These are phyloP conservation scores for Clostera curtula DNA, from an alignment of 2,888 invertebrate species.

Conservation along the genomic window DNA sequence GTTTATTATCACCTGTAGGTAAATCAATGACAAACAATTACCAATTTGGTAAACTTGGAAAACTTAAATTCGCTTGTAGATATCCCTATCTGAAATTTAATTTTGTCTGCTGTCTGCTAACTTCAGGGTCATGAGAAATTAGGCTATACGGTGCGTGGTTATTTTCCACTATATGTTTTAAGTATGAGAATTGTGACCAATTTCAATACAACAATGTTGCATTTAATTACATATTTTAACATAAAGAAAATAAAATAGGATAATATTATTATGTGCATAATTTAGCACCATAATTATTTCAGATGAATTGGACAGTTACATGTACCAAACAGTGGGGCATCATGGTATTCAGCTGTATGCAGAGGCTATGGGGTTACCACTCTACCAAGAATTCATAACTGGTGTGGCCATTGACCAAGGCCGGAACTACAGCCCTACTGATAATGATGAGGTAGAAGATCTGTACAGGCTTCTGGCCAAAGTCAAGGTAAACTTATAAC, in stretches of 20 bases:
- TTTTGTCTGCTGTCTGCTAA: too few species aligned
- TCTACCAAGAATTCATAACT: constrained; percentile 88
- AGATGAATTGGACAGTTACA: constrained; percentile 97
- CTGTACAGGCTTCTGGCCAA: constrained; percentile 86
- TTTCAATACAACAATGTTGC: too few species aligned
- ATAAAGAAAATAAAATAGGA: background rate
- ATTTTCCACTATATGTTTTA: too few species aligned
- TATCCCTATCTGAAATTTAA: too few species aligned
- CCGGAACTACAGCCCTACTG: constrained; percentile 85
- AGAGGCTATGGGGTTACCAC: constrained; percentile 93
- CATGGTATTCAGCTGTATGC: constrained; percentile 94
- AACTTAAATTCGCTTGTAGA: too few species aligned
- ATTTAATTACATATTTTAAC: background rate
- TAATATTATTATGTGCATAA: constrained; percentile 6
- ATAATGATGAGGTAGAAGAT: constrained; percentile 98
- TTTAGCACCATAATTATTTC: constrained; percentile 20
- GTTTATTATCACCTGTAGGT: too few species aligned
- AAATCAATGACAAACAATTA: too few species aligned
- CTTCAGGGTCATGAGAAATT: too few species aligned
- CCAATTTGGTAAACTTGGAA: too few species aligned
- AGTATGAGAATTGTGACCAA: too few species aligned
- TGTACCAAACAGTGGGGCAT: constrained; percentile 99
- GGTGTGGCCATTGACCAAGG: constrained; percentile 89
- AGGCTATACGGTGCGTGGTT: too few species aligned
- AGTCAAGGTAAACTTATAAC: constrained; percentile 76